Evolutionary conservation across 1,140 invertebrate genomes (phyloP).

Genomic region (Sycophila sp.): DNA sequence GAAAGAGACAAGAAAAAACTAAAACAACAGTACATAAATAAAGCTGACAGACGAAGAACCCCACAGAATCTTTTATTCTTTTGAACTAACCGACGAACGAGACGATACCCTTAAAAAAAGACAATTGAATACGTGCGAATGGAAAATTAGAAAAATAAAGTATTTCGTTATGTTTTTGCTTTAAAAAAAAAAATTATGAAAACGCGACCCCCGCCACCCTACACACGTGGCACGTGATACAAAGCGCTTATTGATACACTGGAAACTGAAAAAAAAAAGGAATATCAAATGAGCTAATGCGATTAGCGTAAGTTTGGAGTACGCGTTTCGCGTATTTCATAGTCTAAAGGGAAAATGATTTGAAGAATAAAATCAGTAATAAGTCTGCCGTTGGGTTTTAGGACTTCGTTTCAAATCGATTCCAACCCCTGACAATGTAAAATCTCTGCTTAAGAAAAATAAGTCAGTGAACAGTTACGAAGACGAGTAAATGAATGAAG

Average conservation of each 20-base stretch:
- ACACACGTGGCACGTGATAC: constrained; percentile 64
- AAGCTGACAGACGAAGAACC: no score
- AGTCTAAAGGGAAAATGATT: background rate
- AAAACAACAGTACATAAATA: background rate
- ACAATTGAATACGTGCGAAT: background rate
- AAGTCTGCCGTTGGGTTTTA: background rate
- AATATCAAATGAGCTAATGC: constrained; percentile 47
- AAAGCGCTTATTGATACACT: constrained; percentile 43
- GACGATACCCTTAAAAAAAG: background rate
- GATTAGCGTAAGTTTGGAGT: constrained; percentile 43
- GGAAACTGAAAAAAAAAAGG: constrained; percentile 37
- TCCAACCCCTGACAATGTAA: no score
- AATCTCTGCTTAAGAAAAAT: no score
- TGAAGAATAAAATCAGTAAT: background rate
- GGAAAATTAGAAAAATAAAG: background rate
- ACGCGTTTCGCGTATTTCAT: background rate
- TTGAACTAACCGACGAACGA: background rate
- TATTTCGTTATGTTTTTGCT: no score
- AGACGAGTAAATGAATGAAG: no score
- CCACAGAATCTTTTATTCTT: background rate
- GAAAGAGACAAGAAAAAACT: background rate
- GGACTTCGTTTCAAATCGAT: no score
- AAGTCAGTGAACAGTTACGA: no score
- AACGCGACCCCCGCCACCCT: constrained; percentile 49
- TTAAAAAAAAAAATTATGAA: background rate